Evolutionary conservation across 2,888 invertebrate genomes (phyloP).

Genomic region (Antheraea assamensis): DNA sequence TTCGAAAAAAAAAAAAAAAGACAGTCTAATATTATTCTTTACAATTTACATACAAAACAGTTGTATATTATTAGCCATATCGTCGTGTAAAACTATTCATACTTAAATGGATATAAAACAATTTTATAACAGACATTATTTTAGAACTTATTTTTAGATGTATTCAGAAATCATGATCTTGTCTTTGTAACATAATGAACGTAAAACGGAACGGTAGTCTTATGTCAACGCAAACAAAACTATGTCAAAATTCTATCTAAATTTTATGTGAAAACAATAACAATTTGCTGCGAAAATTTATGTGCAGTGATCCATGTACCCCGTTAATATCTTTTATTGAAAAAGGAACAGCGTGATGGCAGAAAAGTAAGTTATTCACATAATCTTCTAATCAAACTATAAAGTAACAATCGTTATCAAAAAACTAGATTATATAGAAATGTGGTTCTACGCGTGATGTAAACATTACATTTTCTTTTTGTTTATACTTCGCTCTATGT

Average conservation of each 20-base stretch:
- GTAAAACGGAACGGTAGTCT: conserved; percentile 44
- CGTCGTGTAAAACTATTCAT: too few species aligned
- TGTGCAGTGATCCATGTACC: conserved; percentile 66
- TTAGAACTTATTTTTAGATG: background rate
- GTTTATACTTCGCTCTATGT: conserved; percentile 3
- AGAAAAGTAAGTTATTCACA: conserved; percentile 65
- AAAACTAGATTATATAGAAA: conserved; percentile 42
- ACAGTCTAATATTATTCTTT: too few species aligned
- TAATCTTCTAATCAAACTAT: conserved; percentile 29
- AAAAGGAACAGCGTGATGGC: conserved; percentile 63
- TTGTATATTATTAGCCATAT: too few species aligned
- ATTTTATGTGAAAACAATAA: conserved; percentile 74
- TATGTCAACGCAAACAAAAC: conserved; percentile 80
- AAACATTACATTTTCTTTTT: conserved; percentile 22
- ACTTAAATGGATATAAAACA: background rate
- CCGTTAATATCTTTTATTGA: conserved; percentile 46
- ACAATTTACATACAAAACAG: too few species aligned
- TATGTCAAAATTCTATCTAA: conserved; percentile 77
- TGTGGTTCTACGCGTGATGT: conserved; percentile 21
- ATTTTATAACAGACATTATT: background rate
- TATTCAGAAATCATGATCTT: background rate
- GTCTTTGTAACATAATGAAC: background rate
- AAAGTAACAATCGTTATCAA: conserved; percentile 45
- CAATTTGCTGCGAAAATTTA: conserved; percentile 58
- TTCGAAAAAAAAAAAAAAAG: too few species aligned